Percentiles rank a stretch among this genome's conserved stretches.
These are phyloP conservation scores for Aspidiotus rigidus DNA, from an alignment of 2,888 invertebrate genomes.

Conservation along the genomic window DNA sequence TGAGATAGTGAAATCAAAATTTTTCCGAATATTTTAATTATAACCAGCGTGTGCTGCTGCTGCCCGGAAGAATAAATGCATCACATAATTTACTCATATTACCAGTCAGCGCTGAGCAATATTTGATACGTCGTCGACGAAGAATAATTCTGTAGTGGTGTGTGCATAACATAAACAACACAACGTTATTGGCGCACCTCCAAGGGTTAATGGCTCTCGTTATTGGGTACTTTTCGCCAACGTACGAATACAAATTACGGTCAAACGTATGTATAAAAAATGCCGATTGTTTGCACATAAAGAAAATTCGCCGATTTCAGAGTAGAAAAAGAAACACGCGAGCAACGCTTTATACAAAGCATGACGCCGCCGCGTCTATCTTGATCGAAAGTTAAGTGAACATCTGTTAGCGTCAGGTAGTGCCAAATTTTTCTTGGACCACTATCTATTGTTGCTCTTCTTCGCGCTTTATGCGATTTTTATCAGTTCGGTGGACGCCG, in stretches of 20 bases:
- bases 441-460: no score
- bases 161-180: conserved; percentile 22
- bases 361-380: conserved; percentile 8
- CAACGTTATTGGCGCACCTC: conserved; percentile 9
- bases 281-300: no score
- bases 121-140: no score
- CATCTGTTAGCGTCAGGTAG: conserved; percentile 13
- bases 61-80: no score
- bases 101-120: no score
- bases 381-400: conserved; percentile 10
- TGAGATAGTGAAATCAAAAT: no score
- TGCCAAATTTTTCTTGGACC: conserved; percentile 14
- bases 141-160: conserved; percentile 7
- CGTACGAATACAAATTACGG: conserved; percentile 10
- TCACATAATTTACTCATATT: no score
- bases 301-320: no score
- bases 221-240: conserved; percentile 20
- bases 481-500: no score
- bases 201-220: conserved; percentile 27
- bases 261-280: not conserved
- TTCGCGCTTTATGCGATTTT: no score
- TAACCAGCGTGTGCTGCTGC: no score
- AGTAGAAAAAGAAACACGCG: not conserved
- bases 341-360: conserved; percentile 1
- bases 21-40: no score